Evolutionary conservation across 2,888 invertebrate species (phyloP).

Genomic region (Crossocerus cetratus): DNA sequence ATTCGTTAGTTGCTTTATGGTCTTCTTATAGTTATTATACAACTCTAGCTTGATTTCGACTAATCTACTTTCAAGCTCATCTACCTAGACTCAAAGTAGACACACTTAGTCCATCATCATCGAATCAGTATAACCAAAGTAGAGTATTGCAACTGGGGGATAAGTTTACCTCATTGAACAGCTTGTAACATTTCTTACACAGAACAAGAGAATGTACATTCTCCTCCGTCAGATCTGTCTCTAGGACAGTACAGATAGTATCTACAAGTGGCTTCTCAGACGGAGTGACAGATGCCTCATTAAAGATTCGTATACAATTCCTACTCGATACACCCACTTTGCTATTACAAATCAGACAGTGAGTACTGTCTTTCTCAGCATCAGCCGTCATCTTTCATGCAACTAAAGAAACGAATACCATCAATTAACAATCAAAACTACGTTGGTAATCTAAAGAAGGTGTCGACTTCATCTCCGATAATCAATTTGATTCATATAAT

Average conservation of each 20-base stretch:
- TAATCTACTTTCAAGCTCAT: slow-evolving; percentile 79
- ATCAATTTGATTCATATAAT: too few species aligned
- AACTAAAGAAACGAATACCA: slow-evolving; percentile 26
- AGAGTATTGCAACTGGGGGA: too few species aligned
- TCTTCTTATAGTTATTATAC: slow-evolving; percentile 78
- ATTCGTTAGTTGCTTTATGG: slow-evolving; percentile 67
- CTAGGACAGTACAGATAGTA: slow-evolving; percentile 77
- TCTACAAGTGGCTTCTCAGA: slow-evolving; percentile 74
- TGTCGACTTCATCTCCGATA: too few species aligned
- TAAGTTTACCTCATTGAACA: slow-evolving; percentile 78
- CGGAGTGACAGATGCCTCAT: slow-evolving; percentile 66
- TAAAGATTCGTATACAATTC: slow-evolving; percentile 80
- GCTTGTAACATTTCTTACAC: slow-evolving; percentile 84
- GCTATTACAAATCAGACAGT: slow-evolving; percentile 82
- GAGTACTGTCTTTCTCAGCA: slow-evolving; percentile 68
- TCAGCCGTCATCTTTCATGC: slow-evolving; percentile 69
- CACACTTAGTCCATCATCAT: slow-evolving; percentile 10
- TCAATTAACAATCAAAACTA: not conserved
- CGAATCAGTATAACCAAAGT: not conserved
- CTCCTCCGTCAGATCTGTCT: slow-evolving; percentile 78
- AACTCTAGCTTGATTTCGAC: slow-evolving; percentile 79
- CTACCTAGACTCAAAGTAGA: slow-evolving; percentile 73
- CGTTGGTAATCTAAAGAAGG: too few species aligned
- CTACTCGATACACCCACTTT: slow-evolving; percentile 79
- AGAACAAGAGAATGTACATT: slow-evolving; percentile 79